Percentiles rank a stretch among this genome's conserved stretches.
phyloP scores from a whole-genome alignment of 2,797 vertebrate genomes.

The Leptatherina wallacei region DNA sequence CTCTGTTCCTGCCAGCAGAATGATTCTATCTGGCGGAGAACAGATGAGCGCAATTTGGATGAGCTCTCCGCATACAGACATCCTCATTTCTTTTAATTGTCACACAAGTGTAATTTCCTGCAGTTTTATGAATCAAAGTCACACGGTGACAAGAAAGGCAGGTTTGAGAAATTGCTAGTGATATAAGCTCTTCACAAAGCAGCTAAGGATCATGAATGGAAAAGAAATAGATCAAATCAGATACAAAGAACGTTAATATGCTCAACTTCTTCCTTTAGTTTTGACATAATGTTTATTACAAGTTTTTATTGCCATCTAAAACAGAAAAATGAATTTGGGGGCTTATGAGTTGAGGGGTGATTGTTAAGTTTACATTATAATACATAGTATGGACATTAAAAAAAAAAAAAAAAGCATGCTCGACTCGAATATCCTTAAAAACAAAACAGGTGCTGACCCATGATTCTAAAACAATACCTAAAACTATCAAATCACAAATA shows the following conservation, averaged over 20 bases:
- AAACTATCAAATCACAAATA: no score
- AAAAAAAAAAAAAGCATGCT: no score
- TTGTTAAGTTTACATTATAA: no score
- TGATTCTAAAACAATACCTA: no score
- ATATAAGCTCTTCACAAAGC: not conserved
- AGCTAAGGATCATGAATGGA: slow-evolving; percentile 11
- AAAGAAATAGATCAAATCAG: slow-evolving; percentile 29
- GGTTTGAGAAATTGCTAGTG: slow-evolving; percentile 17
- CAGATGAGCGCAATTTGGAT: slow-evolving; percentile 44
- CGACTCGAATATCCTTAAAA: no score
- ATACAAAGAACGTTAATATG: slow-evolving; percentile 3
- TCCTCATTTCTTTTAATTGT: slow-evolving; percentile 47
- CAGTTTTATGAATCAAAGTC: slow-evolving; percentile 49
- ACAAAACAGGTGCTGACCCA: no score
- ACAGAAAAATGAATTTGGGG: not conserved
- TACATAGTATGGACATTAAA: no score
- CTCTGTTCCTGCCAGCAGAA: slow-evolving; percentile 40
- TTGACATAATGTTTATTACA: not conserved
- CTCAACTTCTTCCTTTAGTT: not conserved
- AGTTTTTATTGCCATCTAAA: not conserved
- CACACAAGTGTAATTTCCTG: slow-evolving; percentile 60
- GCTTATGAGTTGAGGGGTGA: no score
- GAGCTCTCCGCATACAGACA: slow-evolving; percentile 6
- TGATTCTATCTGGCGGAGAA: slow-evolving; percentile 35
- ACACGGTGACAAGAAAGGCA: slow-evolving; percentile 15